These are phyloP conservation scores for Onychostoma macrolepis DNA, from an alignment of 2,113 vertebrate genomes.

Conservation along the genomic window DNA sequence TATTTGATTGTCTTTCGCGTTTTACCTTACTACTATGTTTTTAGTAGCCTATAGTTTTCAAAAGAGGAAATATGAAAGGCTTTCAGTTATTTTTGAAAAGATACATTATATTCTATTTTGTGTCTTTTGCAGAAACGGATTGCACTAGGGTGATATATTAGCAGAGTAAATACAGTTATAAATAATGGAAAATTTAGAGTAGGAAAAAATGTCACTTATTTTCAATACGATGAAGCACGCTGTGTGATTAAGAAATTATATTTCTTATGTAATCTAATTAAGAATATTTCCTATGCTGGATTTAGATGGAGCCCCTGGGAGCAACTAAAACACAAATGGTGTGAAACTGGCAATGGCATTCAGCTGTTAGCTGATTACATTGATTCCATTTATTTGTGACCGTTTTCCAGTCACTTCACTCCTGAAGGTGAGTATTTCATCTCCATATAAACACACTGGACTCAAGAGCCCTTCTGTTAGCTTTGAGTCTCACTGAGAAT, in stretches of 20 bases:
- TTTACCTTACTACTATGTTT: not conserved
- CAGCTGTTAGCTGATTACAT: conserved; percentile 68
- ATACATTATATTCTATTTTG: not conserved
- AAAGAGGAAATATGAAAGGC: not conserved
- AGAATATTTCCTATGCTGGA: conserved; percentile 54
- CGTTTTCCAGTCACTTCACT: conserved; percentile 63
- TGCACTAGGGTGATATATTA: not conserved
- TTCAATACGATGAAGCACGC: conserved; percentile 32
- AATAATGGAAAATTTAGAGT: conserved; percentile 9
- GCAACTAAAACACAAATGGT: conserved; percentile 61
- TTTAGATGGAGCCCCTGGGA: conserved; percentile 60
- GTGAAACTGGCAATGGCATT: conserved; percentile 60
- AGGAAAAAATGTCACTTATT: not conserved
- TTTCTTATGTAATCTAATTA: conserved; percentile 65
- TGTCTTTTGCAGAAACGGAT: not conserved
- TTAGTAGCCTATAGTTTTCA: not conserved
- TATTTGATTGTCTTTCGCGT: not conserved
- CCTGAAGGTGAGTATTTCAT: conserved; percentile 75
- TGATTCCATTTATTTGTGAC: conserved; percentile 70
- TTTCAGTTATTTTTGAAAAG: not conserved
- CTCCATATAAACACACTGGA: conserved; percentile 67
- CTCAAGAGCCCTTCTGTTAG: conserved; percentile 56
- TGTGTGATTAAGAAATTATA: conserved; percentile 50
- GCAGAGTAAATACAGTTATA: not conserved
- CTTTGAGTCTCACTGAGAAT: conserved; percentile 60